These are phyloP conservation scores for Oryzias melastigma DNA, from an alignment of 2,113 vertebrate genomes.

Conservation along the genomic window DNA sequence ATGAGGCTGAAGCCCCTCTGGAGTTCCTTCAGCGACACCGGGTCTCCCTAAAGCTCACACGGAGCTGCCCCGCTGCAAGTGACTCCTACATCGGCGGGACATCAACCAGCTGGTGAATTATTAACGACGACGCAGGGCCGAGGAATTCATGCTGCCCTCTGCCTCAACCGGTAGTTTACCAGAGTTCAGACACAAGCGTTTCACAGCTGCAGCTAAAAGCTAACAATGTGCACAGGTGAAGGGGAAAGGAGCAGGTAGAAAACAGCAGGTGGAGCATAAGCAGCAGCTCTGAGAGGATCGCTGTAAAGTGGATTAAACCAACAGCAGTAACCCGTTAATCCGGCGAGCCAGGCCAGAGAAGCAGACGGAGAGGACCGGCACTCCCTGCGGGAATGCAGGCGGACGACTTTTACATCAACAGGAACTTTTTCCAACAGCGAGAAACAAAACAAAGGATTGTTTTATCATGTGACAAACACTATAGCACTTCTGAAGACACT, in stretches of 20 bases:
- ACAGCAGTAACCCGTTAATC: slow-evolving; percentile 63
- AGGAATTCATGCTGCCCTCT: slow-evolving; percentile 51
- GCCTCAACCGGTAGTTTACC: slow-evolving; percentile 36
- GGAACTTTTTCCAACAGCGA: too few species aligned
- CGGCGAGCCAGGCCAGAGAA: slow-evolving; percentile 46
- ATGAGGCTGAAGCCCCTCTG: background rate
- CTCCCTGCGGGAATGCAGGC: slow-evolving; percentile 56
- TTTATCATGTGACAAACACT: too few species aligned
- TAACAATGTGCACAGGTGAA: background rate
- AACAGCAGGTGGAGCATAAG: slow-evolving; percentile 25
- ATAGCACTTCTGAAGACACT: too few species aligned
- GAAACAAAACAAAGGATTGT: too few species aligned
- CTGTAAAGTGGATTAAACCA: slow-evolving; percentile 57
- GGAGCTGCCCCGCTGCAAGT: slow-evolving; percentile 4
- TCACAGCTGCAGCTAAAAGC: too few species aligned
- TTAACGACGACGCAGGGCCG: slow-evolving; percentile 50
- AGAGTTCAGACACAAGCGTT: too few species aligned
- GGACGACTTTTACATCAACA: background rate
- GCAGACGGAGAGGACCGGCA: slow-evolving; percentile 9
- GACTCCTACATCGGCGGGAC: slow-evolving; percentile 22
- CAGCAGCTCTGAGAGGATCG: slow-evolving; percentile 25
- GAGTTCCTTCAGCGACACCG: background rate
- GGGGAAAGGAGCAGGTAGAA: background rate
- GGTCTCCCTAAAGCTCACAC: slow-evolving; percentile 21
- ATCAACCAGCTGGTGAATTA: slow-evolving; percentile 54